A percentile compares a stretch with the other conserved stretches of the same genome.
phyloP scores from a whole-genome alignment of 2,113 vertebrate genomes.

The Lophura nycthemera region DNA sequence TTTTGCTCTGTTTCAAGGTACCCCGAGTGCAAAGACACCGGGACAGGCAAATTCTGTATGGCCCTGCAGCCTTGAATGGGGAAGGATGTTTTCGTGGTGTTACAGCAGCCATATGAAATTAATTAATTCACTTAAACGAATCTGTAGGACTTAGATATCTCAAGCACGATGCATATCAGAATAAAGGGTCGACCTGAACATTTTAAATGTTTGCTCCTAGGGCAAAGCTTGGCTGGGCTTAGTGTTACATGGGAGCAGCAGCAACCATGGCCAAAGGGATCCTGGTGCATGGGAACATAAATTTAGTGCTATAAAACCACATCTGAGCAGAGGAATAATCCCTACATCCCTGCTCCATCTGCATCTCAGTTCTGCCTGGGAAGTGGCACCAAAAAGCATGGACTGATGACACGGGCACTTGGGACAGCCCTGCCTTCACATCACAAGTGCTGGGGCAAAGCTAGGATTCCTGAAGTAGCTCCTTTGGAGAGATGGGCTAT shows the following conservation, averaged over 20 bases:
- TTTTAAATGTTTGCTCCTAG: neutral
- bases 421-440: accelerated
- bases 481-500: neutral
- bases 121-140: neutral
- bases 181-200: neutral
- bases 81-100: neutral
- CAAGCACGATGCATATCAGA: neutral
- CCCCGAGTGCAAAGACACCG: neutral
- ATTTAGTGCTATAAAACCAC: neutral
- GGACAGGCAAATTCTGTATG: accelerated
- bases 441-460: neutral
- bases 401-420: neutral
- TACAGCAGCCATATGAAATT: neutral
- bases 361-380: neutral
- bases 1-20: accelerated
- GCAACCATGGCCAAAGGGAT: neutral
- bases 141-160: neutral
- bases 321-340: accelerated
- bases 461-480: neutral
- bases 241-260: accelerated
- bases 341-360: neutral
- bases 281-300: neutral
- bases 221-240: accelerated
- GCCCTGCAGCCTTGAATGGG: neutral
- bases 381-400: neutral